A percentile compares a stretch with the other conserved stretches of the same genome.
Conservation (phyloP, 2,113 vertebrate genomes). For the Thermophis baileyi region DNA sequence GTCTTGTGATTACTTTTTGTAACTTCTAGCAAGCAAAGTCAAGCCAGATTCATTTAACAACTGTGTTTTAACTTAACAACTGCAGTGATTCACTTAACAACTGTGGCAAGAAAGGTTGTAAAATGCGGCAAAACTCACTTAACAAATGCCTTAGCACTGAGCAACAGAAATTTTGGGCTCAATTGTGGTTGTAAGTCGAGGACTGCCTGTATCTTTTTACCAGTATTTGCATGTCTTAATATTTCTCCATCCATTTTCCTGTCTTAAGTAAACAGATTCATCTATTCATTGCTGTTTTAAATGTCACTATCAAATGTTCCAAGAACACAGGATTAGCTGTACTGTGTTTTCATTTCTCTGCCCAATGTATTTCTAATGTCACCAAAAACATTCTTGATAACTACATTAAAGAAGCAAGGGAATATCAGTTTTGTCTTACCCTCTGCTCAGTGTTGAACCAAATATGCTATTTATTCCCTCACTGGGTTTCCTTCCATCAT, state of each 20-base stretch:
- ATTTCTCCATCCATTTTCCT: background rate
- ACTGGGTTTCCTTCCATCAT: background rate
- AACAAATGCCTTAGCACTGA: background rate
- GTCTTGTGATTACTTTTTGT: background rate
- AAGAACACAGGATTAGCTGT: background rate
- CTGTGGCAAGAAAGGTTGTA: background rate
- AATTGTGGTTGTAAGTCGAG: background rate
- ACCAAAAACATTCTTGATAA: background rate
- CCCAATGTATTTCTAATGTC: background rate
- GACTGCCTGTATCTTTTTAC: background rate
- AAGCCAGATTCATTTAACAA: background rate
- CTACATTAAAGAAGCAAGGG: background rate
- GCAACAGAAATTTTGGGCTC: background rate
- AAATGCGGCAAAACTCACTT: no score
- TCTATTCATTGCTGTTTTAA: background rate
- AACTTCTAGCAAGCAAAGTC: background rate
- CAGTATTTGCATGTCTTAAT: background rate
- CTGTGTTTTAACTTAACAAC: background rate
- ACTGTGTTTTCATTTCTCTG: background rate
- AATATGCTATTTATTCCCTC: background rate
- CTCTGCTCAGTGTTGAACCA: background rate
- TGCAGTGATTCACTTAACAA: background rate
- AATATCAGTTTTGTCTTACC: background rate
- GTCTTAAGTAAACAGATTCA: background rate
- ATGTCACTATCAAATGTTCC: background rate